A percentile compares a stretch with the other conserved stretches of the same genome.
Evolutionary conservation across 2,113 vertebrate genomes (phyloP).

Genomic region (Perca fluviatilis): DNA sequence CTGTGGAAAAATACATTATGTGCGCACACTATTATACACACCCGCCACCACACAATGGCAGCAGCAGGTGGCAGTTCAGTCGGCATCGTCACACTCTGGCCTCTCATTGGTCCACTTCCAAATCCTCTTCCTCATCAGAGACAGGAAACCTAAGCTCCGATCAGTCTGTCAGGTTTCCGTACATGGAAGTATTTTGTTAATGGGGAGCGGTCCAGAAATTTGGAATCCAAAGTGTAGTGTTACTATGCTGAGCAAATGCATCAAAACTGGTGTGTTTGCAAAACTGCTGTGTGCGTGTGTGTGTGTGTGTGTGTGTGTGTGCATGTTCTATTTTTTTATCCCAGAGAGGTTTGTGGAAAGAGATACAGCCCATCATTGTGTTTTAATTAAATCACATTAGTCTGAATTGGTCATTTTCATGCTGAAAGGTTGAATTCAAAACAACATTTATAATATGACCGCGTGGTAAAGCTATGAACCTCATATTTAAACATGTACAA

Average conservation of each 20-base stretch:
- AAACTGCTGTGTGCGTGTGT: slow-evolving; percentile 5
- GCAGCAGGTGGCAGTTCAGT: slow-evolving; percentile 23
- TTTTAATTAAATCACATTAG: not conserved
- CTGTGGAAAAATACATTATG: slow-evolving; percentile 45
- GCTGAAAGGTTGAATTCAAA: slow-evolving; percentile 7
- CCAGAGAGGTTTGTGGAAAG: not conserved
- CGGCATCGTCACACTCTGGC: slow-evolving; percentile 15
- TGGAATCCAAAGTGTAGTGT: slow-evolving; percentile 15
- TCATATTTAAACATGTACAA: too few relatives aligned
- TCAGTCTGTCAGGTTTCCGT: not conserved
- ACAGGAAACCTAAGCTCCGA: not conserved
- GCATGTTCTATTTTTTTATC: not conserved
- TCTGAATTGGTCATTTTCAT: not conserved
- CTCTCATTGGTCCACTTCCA: slow-evolving; percentile 10
- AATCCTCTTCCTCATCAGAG: slow-evolving; percentile 20
- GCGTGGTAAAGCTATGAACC: too few relatives aligned
- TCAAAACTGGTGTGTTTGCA: slow-evolving; percentile 7
- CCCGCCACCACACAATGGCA: slow-evolving; percentile 20
- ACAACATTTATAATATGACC: not conserved
- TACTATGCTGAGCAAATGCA: slow-evolving; percentile 17
- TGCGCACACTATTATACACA: not conserved
- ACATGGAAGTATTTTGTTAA: slow-evolving; percentile 30
- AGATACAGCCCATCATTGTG: slow-evolving; percentile 2
- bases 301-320: not conserved
- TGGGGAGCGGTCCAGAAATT: not conserved